Conservation (phyloP, 2,113 vertebrate species). For the Megaceryle maxima region DNA sequence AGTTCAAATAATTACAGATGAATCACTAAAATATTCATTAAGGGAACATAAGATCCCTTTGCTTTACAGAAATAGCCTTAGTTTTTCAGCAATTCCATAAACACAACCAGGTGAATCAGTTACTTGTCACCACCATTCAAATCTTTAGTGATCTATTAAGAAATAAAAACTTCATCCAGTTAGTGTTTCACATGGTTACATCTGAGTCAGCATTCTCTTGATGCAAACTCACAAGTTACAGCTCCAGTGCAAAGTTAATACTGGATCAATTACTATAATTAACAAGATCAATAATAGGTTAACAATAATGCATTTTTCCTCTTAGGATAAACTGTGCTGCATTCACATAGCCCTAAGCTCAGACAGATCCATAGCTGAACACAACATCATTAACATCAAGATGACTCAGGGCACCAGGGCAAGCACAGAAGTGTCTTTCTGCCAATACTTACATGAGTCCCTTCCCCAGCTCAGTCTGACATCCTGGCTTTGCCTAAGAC, state of each 20-base stretch:
- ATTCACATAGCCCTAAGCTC: background rate
- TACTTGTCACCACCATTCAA: background rate
- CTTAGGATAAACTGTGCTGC: background rate
- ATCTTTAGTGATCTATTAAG: background rate
- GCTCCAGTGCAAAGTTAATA: background rate
- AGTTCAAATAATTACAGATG: conserved; percentile 37
- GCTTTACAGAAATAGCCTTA: background rate
- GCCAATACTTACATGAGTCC: background rate
- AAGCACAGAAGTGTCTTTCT: background rate
- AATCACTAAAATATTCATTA: background rate
- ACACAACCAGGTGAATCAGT: background rate
- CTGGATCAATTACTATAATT: conserved; percentile 25
- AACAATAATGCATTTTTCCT: background rate
- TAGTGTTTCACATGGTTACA: background rate
- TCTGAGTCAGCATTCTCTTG: background rate
- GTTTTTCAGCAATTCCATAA: background rate
- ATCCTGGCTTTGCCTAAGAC: background rate
- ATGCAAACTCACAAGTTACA: background rate
- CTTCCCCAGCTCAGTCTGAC: background rate
- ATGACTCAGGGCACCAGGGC: background rate
- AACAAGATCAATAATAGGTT: conserved; percentile 3
- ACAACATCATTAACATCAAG: background rate
- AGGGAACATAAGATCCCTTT: background rate
- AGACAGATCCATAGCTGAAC: background rate
- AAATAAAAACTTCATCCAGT: background rate